phyloP scores from a whole-genome alignment of 2,888 invertebrate species.

The Pseudococcus jackbeardsleyi region DNA sequence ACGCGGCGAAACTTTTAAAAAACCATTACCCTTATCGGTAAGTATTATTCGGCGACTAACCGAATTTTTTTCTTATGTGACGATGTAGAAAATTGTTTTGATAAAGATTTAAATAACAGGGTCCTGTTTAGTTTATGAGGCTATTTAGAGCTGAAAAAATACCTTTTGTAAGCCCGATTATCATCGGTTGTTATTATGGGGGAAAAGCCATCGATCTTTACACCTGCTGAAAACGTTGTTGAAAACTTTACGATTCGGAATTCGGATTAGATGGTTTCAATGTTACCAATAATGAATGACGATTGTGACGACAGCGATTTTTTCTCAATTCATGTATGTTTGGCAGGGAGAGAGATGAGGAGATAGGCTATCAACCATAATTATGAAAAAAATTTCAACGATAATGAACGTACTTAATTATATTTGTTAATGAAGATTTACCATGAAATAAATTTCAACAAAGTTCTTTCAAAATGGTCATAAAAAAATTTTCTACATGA shows the following conservation, averaged over 20 bases:
- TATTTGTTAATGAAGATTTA: too few species aligned
- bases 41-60: background rate
- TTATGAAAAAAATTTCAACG: too few species aligned
- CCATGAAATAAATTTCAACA: too few species aligned
- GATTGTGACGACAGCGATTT: too few species aligned
- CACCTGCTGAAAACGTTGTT: background rate
- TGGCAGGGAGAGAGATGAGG: too few species aligned
- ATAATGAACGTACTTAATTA: too few species aligned
- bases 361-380: too few species aligned
- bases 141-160: constrained; percentile 5
- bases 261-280: too few species aligned
- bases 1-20: constrained; percentile 22
- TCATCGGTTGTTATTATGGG: background rate
- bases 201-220: background rate
- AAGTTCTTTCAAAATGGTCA: too few species aligned
- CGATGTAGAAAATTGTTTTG: constrained; percentile 19
- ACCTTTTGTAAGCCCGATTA: background rate
- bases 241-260: background rate
- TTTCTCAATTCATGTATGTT: too few species aligned
- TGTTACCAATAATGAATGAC: too few species aligned
- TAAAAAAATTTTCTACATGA: too few species aligned
- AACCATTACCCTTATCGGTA: constrained; percentile 15
- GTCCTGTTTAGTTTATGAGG: constrained; percentile 26
- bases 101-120: constrained; percentile 43
- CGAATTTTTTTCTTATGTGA: background rate